phyloP scores from a whole-genome alignment of 2,113 vertebrate genomes.

The Eidolon helvum region DNA sequence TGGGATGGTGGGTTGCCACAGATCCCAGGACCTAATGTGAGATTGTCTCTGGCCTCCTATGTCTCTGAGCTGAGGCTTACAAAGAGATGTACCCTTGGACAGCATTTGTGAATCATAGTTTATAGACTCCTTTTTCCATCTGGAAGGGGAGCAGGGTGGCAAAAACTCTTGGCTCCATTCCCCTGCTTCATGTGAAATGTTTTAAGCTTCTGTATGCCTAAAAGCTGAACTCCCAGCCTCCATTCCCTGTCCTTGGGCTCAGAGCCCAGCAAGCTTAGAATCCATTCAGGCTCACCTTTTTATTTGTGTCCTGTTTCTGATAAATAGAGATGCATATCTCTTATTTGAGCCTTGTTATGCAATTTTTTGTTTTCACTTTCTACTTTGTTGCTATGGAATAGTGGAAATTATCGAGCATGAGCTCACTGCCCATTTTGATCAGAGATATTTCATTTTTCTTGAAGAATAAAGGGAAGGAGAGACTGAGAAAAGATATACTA shows the following conservation, averaged over 20 bases:
- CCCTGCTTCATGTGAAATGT: not conserved
- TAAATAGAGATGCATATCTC: not conserved
- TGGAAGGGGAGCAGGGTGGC: not conserved
- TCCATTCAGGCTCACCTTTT: not conserved
- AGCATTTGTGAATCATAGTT: not conserved
- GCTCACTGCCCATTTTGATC: not conserved
- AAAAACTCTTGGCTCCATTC: not conserved
- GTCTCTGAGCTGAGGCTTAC: not conserved
- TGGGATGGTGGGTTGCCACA: not conserved
- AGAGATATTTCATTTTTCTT: not conserved
- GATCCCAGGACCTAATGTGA: not conserved
- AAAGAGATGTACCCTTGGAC: not conserved
- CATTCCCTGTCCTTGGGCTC: not conserved
- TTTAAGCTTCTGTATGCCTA: not conserved
- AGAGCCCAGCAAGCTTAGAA: not conserved
- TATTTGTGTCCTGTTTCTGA: not conserved
- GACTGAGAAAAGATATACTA: not conserved
- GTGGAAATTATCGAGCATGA: not conserved
- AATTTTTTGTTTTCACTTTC: not conserved
- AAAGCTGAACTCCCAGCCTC: not conserved
- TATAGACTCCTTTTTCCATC: not conserved
- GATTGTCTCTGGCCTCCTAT: not conserved
- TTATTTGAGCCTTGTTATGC: not conserved
- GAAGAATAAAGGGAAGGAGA: not conserved
- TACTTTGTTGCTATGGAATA: not conserved